Evolutionary conservation across 2,113 vertebrate genomes (phyloP).

Genomic region (Plotosus lineatus): DNA sequence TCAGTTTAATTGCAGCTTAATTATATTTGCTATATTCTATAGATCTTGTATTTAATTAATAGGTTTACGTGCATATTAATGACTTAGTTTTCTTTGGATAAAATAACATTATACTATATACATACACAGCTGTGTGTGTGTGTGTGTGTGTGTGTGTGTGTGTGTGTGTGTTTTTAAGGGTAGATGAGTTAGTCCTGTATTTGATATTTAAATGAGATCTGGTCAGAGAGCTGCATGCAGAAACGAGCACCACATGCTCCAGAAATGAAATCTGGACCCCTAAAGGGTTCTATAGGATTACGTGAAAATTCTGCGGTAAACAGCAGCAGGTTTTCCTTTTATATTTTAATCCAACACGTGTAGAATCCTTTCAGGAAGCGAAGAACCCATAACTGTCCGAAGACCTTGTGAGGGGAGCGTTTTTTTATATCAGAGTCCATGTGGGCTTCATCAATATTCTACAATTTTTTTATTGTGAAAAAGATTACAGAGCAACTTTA

Average conservation of each 20-base stretch:
- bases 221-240: neutral
- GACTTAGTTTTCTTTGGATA: too few species aligned
- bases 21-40: too few species aligned
- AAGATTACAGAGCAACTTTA: neutral
- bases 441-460: neutral
- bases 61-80: too few species aligned
- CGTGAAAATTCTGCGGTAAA: neutral
- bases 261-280: neutral
- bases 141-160: neutral
- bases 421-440: neutral
- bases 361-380: neutral
- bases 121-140: neutral
- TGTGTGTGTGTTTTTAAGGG: neutral
- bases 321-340: neutral
- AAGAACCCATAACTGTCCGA: neutral
- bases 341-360: too few species aligned
- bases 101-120: too few species aligned
- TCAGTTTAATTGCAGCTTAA: too few species aligned
- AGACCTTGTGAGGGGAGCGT: neutral
- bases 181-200: neutral
- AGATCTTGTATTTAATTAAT: too few species aligned
- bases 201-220: neutral
- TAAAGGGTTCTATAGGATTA: neutral
- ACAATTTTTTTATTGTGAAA: neutral
- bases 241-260: neutral